Conservation (phyloP, 2,113 vertebrate genomes). For the Oreocharis arfaki region DNA sequence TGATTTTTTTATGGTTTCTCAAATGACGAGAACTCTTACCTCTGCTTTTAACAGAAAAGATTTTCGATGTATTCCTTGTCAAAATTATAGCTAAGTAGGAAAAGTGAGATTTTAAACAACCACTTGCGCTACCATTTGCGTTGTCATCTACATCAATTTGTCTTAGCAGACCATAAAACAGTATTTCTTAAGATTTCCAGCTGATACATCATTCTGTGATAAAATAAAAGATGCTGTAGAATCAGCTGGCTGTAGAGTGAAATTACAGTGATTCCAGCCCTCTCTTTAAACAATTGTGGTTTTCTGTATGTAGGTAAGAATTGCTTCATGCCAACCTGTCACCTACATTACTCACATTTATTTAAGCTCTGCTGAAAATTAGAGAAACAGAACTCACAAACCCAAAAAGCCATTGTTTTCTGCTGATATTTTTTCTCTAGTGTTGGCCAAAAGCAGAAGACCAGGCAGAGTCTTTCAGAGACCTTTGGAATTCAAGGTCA, state of each 20-base stretch:
- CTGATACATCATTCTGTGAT: not conserved
- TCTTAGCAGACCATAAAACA: not conserved
- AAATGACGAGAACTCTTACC: not conserved
- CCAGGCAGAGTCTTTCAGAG: not conserved
- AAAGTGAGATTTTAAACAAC: not conserved
- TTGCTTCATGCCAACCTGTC: not conserved
- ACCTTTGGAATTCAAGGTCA: not conserved
- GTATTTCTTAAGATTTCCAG: not conserved
- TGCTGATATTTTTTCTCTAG: not conserved
- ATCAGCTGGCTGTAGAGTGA: not conserved
- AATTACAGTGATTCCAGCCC: not conserved
- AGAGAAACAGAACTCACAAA: not conserved
- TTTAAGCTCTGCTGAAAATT: not conserved
- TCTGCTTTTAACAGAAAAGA: not conserved
- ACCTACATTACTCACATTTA: not conserved
- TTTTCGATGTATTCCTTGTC: not conserved
- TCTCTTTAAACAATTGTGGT: not conserved
- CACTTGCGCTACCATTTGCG: not conserved
- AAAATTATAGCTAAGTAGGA: not conserved
- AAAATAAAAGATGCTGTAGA: not conserved
- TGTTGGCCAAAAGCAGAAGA: not conserved
- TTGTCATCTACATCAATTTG: not conserved
- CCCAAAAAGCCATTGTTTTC: not conserved
- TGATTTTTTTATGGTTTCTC: not conserved
- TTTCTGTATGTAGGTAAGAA: not conserved